Conservation (phyloP, 2,113 vertebrate species). For the Burhinus bistriatus region DNA sequence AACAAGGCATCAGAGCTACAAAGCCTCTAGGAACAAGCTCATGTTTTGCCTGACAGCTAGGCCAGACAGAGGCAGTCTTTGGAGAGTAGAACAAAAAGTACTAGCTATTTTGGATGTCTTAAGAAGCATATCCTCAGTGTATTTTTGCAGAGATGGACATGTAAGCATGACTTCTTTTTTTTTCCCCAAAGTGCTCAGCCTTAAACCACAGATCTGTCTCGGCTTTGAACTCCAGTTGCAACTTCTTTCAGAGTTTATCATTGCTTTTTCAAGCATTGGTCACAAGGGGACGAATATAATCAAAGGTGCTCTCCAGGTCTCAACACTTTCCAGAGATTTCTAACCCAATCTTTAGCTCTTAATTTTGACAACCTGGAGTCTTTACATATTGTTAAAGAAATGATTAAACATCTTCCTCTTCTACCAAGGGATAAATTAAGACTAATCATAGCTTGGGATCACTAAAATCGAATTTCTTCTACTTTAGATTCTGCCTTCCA, state of each 20-base stretch:
- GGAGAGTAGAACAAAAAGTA: background rate
- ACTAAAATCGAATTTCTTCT: slow-evolving; percentile 15
- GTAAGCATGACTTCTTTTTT: background rate
- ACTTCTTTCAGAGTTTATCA: background rate
- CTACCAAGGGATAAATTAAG: slow-evolving; percentile 43
- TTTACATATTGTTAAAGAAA: slow-evolving; percentile 4
- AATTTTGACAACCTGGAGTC: slow-evolving; percentile 27
- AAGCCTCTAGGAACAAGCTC: background rate
- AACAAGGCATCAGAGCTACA: background rate
- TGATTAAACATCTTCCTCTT: slow-evolving; percentile 20
- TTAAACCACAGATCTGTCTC: background rate
- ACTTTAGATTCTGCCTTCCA: slow-evolving; percentile 17
- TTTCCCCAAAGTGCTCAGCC: background rate
- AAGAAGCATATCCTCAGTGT: background rate
- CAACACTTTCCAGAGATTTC: slow-evolving; percentile 5
- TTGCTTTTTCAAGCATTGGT: background rate
- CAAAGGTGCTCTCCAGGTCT: slow-evolving; percentile 22
- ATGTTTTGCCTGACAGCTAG: background rate
- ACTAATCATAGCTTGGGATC: slow-evolving; percentile 7
- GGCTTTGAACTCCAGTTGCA: background rate
- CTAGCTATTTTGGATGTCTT: background rate
- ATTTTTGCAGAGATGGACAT: background rate
- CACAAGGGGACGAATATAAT: background rate
- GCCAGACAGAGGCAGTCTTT: background rate
- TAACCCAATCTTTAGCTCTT: slow-evolving; percentile 3